These are phyloP conservation scores for Moxostoma hubbsi DNA, from an alignment of 2,797 vertebrate species.

Conservation along the genomic window DNA sequence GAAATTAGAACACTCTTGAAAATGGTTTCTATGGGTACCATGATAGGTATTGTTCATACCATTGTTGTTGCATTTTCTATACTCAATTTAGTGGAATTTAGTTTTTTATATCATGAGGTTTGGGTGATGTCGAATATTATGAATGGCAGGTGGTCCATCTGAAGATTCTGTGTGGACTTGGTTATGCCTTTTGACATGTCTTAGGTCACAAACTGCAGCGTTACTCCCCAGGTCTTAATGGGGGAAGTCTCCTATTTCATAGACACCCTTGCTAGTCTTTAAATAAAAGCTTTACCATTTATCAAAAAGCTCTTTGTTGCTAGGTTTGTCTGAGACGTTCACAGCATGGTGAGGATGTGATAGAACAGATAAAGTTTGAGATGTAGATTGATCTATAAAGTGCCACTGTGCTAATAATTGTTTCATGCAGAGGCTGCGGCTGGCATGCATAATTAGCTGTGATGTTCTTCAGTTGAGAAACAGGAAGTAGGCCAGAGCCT, in stretches of 20 bases:
- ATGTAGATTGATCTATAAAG: constrained; percentile 10
- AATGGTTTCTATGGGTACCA: no score
- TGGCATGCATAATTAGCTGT: constrained; percentile 23
- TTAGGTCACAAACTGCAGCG: constrained; percentile 10
- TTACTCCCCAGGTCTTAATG: constrained; percentile 13
- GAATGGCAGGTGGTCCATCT: no score
- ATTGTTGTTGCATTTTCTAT: no score
- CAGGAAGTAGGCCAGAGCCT: constrained; percentile 8
- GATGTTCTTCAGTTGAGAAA: not conserved
- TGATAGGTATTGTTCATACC: no score
- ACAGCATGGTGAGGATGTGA: constrained; percentile 12
- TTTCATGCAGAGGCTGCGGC: not conserved
- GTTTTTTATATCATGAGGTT: no score
- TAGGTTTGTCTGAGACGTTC: not conserved
- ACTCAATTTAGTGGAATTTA: no score
- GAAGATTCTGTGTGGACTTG: no score
- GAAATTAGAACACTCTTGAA: no score
- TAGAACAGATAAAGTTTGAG: constrained; percentile 4
- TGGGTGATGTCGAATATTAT: no score
- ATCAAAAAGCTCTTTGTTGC: constrained; percentile 29
- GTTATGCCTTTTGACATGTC: constrained; percentile 16
- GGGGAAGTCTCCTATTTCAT: constrained; percentile 11
- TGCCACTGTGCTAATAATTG: not conserved
- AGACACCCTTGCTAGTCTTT: constrained; percentile 31
- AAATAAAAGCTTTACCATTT: constrained; percentile 19